Evolutionary conservation across 2,113 vertebrate genomes (phyloP).

Genomic region (Urocolius indicus): DNA sequence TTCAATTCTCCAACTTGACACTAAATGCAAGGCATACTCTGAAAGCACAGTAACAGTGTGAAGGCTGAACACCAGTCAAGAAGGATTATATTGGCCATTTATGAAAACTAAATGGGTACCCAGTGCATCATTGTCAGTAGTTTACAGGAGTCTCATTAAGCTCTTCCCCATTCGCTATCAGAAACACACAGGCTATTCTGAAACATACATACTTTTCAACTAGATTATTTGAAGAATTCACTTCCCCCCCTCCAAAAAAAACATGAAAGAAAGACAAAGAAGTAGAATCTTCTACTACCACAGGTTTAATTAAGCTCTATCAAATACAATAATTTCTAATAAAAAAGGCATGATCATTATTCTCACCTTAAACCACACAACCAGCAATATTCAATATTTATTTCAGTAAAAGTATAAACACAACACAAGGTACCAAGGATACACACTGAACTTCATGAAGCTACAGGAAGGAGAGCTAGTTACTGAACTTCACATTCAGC

Average conservation of each 20-base stretch:
- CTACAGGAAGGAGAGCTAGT: background rate
- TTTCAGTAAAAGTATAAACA: background rate
- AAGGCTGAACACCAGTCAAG: background rate
- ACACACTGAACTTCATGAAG: background rate
- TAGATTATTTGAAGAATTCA: background rate
- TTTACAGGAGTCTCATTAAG: background rate
- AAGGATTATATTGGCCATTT: background rate
- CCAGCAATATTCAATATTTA: background rate
- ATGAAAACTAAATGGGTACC: background rate
- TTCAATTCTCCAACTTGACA: background rate
- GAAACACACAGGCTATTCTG: background rate
- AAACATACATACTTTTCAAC: background rate
- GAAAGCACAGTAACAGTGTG: background rate
- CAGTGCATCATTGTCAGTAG: background rate
- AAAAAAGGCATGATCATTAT: background rate
- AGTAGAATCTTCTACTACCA: background rate
- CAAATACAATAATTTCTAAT: background rate
- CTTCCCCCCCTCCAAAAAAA: rapidly evolving
- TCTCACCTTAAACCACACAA: background rate
- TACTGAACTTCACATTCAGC: background rate
- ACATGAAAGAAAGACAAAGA: background rate
- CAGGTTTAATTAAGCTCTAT: background rate
- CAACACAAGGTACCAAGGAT: background rate
- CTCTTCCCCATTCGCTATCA: background rate
- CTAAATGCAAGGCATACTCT: background rate